These are phyloP conservation scores for Rattus rattus DNA, from an alignment of 2,113 vertebrate genomes.

Conservation along the genomic window DNA sequence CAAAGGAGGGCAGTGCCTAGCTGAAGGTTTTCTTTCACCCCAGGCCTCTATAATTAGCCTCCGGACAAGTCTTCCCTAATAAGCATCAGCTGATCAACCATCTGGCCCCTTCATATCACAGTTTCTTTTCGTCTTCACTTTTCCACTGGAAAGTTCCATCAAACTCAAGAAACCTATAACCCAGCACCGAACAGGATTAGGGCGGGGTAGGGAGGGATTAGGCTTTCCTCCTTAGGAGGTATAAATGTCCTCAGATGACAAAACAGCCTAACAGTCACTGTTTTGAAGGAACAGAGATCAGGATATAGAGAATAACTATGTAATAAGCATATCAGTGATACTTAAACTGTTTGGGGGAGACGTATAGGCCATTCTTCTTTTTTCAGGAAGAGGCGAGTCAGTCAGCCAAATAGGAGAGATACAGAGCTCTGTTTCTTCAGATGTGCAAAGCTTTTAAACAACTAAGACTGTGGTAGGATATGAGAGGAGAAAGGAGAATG, in stretches of 20 bases:
- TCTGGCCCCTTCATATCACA: not conserved
- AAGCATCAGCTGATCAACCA: not conserved
- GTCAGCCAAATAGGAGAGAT: not conserved
- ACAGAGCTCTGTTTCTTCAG: not conserved
- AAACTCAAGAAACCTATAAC: not conserved
- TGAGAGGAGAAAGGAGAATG: not conserved
- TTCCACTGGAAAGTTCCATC: not conserved
- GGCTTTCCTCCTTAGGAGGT: not conserved
- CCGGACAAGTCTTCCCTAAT: not conserved
- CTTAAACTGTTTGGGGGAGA: not conserved
- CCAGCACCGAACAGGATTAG: not conserved
- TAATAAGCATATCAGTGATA: not conserved
- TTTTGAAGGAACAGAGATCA: not conserved
- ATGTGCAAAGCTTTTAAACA: not conserved
- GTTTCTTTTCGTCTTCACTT: conserved; percentile 26
- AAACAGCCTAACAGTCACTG: not conserved
- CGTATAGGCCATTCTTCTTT: not conserved
- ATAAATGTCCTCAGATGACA: not conserved
- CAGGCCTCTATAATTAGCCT: not conserved
- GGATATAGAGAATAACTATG: not conserved
- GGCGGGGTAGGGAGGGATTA: not conserved
- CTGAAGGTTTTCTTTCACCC: not conserved
- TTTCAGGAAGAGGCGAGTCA: not conserved
- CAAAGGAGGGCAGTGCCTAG: not conserved
- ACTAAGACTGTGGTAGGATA: not conserved